Conservation (phyloP, 2,888 invertebrate genomes). For the Mesorhabditis belari region DNA sequence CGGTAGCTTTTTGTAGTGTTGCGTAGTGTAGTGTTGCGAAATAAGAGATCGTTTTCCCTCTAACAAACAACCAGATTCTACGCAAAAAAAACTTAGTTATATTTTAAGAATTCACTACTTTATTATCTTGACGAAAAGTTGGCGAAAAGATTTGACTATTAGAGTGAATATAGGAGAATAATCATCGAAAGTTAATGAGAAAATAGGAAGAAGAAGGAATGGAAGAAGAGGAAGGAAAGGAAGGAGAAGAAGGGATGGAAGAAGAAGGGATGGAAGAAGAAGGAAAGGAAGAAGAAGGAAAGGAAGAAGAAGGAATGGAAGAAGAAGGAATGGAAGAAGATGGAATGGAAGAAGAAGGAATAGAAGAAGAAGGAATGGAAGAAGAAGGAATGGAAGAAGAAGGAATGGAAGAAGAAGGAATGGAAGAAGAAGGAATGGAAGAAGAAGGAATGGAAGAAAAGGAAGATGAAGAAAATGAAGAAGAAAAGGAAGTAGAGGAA, state of each 20-base stretch:
- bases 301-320: not conserved
- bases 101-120: too few relatives aligned
- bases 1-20: too few relatives aligned
- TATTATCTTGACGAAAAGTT: too few relatives aligned
- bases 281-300: not conserved
- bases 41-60: too few relatives aligned
- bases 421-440: not conserved
- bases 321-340: not conserved
- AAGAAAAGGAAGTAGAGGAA: not conserved
- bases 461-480: not conserved
- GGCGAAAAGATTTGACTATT: too few relatives aligned
- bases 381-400: not conserved
- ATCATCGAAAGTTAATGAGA: too few relatives aligned
- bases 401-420: not conserved
- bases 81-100: too few relatives aligned
- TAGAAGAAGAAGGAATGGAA: not conserved
- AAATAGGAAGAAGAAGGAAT: not conserved
- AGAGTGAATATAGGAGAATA: too few relatives aligned
- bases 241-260: not conserved
- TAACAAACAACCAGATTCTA: too few relatives aligned
- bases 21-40: too few relatives aligned
- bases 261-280: not conserved
- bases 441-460: not conserved
- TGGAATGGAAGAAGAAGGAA: not conserved
- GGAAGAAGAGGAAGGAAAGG: not conserved